A percentile compares a stretch with the other conserved stretches of the same genome.
Evolutionary conservation across 2,797 vertebrate genomes (phyloP).

Genomic region (Otolemur crassicaudatus): DNA sequence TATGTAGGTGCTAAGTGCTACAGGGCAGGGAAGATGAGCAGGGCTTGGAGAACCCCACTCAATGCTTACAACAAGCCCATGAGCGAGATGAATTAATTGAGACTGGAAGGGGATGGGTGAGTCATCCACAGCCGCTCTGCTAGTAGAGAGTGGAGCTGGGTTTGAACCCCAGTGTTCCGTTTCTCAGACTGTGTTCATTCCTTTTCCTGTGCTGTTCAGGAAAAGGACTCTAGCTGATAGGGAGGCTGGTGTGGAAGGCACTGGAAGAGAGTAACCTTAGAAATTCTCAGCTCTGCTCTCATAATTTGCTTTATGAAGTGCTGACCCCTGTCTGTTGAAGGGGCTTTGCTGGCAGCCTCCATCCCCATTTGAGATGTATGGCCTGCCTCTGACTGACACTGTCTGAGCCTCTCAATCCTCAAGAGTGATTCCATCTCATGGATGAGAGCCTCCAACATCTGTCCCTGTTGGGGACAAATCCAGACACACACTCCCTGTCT

Average conservation of each 20-base stretch:
- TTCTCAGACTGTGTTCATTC: background rate
- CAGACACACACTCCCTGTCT: conserved; percentile 11
- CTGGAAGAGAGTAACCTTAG: background rate
- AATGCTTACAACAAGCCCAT: too few species aligned
- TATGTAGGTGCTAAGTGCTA: background rate
- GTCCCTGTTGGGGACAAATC: conserved; percentile 62
- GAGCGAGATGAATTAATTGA: accelerated
- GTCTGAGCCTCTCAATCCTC: conserved; percentile 29
- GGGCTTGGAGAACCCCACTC: accelerated
- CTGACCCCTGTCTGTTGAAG: background rate
- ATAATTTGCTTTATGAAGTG: background rate
- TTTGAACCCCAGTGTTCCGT: too few species aligned
- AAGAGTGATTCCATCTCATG: conserved; percentile 51
- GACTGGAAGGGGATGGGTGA: background rate
- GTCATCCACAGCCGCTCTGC: background rate
- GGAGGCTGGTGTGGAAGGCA: background rate
- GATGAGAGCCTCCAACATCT: conserved; percentile 69
- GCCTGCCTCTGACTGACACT: background rate
- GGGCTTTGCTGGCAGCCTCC: background rate
- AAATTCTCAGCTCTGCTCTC: background rate
- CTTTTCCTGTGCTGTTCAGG: background rate
- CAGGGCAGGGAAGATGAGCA: background rate
- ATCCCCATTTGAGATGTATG: accelerated
- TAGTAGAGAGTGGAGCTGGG: accelerated
- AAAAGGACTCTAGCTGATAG: background rate